These are phyloP conservation scores for Nemotelus nigrinus DNA, from an alignment of 2,888 invertebrate genomes.

Conservation along the genomic window DNA sequence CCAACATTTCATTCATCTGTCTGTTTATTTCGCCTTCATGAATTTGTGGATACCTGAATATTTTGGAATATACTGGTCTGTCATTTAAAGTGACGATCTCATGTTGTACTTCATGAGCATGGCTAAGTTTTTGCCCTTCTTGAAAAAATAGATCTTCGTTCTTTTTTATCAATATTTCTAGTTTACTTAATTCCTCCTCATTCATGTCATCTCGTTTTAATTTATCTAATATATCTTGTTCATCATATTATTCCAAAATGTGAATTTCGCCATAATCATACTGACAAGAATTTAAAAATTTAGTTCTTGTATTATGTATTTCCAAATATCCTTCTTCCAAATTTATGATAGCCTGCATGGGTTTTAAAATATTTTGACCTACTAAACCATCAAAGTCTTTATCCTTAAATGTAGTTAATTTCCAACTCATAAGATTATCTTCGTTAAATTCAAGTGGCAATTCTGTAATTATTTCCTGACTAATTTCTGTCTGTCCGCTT, in stretches of 20 bases:
- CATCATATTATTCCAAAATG: neutral
- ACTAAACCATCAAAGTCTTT: slow-evolving; percentile 32
- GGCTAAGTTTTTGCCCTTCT: slow-evolving; percentile 55
- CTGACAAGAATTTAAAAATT: slow-evolving; percentile 11
- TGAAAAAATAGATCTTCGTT: slow-evolving; percentile 57
- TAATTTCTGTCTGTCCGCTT: slow-evolving; percentile 7
- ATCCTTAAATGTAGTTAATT: slow-evolving; percentile 15
- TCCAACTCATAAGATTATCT: slow-evolving; percentile 25
- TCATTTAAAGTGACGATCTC: slow-evolving; percentile 21
- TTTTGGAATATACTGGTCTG: slow-evolving; percentile 45
- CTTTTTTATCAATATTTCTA: slow-evolving; percentile 41
- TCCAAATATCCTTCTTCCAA: slow-evolving; percentile 20
- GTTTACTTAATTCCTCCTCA: neutral
- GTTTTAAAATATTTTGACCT: slow-evolving; percentile 40
- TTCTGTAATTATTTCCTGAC: slow-evolving; percentile 22
- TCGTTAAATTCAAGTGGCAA: slow-evolving; percentile 35
- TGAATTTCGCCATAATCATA: slow-evolving; percentile 14
- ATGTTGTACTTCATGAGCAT: slow-evolving; percentile 52
- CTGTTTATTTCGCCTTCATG: slow-evolving; percentile 47
- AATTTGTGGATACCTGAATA: slow-evolving; percentile 49
- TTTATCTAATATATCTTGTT: neutral
- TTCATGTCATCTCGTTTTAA: slow-evolving; percentile 12
- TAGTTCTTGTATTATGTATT: slow-evolving; percentile 1
- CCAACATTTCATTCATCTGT: slow-evolving; percentile 56
- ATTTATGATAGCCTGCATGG: slow-evolving; percentile 26